Percentiles rank a stretch among this genome's conserved stretches.
These are phyloP conservation scores for Budorcas taxicolor DNA, from an alignment of 2,113 vertebrate species.

Conservation along the genomic window DNA sequence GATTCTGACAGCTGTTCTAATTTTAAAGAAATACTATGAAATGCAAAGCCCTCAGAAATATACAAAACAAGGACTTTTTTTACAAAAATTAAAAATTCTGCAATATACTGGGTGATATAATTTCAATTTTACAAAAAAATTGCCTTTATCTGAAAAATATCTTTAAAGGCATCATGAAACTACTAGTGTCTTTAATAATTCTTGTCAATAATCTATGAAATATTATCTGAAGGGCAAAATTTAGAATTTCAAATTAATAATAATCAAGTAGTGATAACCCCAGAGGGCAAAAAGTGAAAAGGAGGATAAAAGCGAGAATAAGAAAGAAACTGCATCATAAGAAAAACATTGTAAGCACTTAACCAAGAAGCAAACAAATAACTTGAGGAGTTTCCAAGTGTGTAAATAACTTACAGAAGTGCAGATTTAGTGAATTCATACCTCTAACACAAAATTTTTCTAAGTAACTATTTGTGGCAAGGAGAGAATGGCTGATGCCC, in stretches of 20 bases:
- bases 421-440: neutral
- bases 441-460: neutral
- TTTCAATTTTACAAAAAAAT: constrained; percentile 6
- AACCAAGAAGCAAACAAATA: neutral
- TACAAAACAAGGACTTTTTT: neutral
- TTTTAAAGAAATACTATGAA: constrained; percentile 16
- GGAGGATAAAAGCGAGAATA: neutral
- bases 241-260: constrained; percentile 21
- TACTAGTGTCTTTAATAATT: neutral
- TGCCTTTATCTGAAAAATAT: neutral
- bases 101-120: neutral
- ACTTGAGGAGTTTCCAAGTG: neutral
- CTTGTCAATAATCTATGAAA: neutral
- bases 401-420: neutral
- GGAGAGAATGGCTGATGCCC: neutral
- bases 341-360: neutral
- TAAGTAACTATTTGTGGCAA: neutral
- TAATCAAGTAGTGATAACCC: neutral
- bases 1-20: neutral
- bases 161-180: neutral
- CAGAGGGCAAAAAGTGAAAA: neutral
- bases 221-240: constrained; percentile 1
- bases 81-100: neutral
- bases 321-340: neutral
- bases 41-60: constrained; percentile 9